Conservation (phyloP, 2,113 vertebrate species). For the Eleginops maclovinus region DNA sequence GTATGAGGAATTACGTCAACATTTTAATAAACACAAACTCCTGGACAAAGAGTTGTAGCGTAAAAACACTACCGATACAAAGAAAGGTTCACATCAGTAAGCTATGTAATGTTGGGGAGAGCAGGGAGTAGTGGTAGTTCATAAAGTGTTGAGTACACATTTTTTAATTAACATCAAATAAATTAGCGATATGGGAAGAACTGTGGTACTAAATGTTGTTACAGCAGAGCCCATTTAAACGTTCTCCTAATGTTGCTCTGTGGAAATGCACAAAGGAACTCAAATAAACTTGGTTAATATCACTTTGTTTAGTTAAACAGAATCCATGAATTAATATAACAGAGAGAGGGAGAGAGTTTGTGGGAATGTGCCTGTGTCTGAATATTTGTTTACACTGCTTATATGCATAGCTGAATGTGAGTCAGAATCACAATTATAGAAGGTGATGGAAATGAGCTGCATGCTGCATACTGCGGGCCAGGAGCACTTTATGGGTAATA, state of each 20-base stretch:
- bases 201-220: neutral
- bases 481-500: slow-evolving; percentile 37
- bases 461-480: slow-evolving; percentile 21
- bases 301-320: slow-evolving; percentile 20
- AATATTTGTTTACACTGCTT: slow-evolving; percentile 39
- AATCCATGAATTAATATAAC: slow-evolving; percentile 37
- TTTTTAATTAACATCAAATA: slow-evolving; percentile 30
- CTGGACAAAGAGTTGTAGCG: neutral
- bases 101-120: neutral
- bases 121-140: neutral
- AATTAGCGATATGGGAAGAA: slow-evolving; percentile 17
- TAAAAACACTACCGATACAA: neutral
- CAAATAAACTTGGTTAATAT: slow-evolving; percentile 6
- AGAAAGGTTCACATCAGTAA: slow-evolving; percentile 15
- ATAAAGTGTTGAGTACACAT: slow-evolving; percentile 17
- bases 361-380: slow-evolving; percentile 26
- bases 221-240: slow-evolving; percentile 13
- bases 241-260: slow-evolving; percentile 13
- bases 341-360: slow-evolving; percentile 12
- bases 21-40: too few species aligned
- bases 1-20: neutral
- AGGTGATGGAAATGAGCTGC: slow-evolving; percentile 20
- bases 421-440: slow-evolving; percentile 11
- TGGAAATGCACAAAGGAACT: slow-evolving; percentile 17
- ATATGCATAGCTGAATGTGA: slow-evolving; percentile 40